These are phyloP conservation scores for Copsychus sechellarum DNA, from an alignment of 2,113 vertebrate species.

Conservation along the genomic window DNA sequence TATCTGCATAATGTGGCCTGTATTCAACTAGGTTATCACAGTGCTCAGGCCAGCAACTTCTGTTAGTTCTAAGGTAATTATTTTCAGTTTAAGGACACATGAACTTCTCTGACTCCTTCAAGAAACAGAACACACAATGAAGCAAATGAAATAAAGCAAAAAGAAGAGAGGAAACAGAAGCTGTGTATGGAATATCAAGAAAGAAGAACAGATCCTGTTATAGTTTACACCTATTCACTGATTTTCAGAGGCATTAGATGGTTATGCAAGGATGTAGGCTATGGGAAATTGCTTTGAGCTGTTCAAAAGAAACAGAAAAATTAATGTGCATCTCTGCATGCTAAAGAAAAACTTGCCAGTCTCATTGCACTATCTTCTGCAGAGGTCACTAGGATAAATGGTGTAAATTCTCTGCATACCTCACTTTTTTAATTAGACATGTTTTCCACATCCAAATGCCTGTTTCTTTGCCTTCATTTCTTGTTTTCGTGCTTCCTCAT, in stretches of 20 bases:
- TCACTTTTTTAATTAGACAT: conserved; percentile 36
- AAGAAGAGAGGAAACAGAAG: neutral
- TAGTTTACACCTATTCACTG: neutral
- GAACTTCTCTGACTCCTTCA: neutral
- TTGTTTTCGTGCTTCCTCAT: neutral
- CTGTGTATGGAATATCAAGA: neutral
- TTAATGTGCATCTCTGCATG: neutral
- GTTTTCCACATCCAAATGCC: neutral
- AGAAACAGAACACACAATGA: neutral
- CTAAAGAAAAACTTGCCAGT: neutral
- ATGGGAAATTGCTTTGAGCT: neutral
- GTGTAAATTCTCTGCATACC: conserved; percentile 15
- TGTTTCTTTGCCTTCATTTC: conserved; percentile 31
- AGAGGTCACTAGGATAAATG: neutral
- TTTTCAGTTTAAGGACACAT: neutral
- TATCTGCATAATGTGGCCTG: neutral
- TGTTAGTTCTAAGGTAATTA: neutral
- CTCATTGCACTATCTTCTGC: neutral
- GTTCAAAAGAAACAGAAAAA: neutral
- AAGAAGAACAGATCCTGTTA: neutral
- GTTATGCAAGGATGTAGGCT: neutral
- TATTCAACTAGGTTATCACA: neutral
- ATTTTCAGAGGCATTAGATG: neutral
- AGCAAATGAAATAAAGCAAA: neutral
- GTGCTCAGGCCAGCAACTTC: neutral